A percentile compares a stretch with the other conserved stretches of the same genome.
Evolutionary conservation across 2,113 vertebrate species (phyloP).

Genomic region (Nesoenas mayeri): DNA sequence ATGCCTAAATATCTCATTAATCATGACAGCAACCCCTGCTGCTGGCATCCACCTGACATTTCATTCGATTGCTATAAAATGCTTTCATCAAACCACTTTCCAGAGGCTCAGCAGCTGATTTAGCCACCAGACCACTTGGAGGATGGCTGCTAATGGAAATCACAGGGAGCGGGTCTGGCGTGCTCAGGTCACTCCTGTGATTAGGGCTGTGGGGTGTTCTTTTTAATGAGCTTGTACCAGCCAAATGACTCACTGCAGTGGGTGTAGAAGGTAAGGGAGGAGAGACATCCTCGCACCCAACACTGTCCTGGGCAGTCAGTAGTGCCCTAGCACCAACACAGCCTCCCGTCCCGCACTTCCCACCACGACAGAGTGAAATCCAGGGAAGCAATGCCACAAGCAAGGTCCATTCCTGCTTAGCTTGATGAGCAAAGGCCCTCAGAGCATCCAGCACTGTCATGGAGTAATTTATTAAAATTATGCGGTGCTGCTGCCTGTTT

Average conservation of each 20-base stretch:
- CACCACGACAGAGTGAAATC: background rate
- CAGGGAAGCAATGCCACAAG: background rate
- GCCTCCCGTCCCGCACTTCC: background rate
- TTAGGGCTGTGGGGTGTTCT: background rate
- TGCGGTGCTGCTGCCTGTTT: background rate
- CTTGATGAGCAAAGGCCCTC: background rate
- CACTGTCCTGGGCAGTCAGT: rapidly evolving
- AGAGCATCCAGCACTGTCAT: background rate
- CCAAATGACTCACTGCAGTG: background rate
- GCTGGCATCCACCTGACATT: background rate
- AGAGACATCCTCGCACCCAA: background rate
- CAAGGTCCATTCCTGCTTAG: background rate
- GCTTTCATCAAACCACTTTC: constrained; percentile 39
- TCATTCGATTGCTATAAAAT: constrained; percentile 22
- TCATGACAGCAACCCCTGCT: constrained; percentile 43
- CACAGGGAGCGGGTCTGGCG: background rate
- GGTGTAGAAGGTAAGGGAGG: background rate
- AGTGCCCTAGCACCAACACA: background rate
- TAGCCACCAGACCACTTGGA: background rate
- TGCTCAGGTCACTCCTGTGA: background rate
- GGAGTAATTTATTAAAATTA: background rate
- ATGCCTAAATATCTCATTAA: constrained; percentile 41
- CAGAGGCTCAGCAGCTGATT: background rate
- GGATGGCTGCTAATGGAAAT: constrained; percentile 3
- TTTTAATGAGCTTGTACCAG: background rate